Evolutionary conservation across 2,113 vertebrate genomes (phyloP).

Genomic region (Antechinus flavipes): DNA sequence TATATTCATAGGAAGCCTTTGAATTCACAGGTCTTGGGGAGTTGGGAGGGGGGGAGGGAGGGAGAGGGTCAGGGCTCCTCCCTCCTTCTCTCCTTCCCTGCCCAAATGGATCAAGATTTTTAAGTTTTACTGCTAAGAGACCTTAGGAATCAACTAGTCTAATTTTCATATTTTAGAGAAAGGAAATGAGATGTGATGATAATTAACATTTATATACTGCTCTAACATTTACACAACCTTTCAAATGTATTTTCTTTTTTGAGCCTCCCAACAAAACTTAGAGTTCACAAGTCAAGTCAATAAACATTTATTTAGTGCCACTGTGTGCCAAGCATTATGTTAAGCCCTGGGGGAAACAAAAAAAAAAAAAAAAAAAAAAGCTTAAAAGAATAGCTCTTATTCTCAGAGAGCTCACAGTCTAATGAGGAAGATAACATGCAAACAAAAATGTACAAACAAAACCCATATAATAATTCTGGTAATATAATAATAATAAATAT

Average conservation of each 20-base stretch:
- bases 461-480: not conserved
- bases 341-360: not conserved
- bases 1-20: not conserved
- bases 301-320: no score
- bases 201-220: not conserved
- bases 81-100: not conserved
- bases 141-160: not conserved
- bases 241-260: not conserved
- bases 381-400: not conserved
- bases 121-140: not conserved
- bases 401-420: not conserved
- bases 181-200: not conserved
- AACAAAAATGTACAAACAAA: not conserved
- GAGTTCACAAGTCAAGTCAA: not conserved
- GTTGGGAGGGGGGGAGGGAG: no score
- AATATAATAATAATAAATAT: no score
- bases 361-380: no score
- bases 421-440: not conserved
- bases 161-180: not conserved
- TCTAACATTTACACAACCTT: not conserved
- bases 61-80: not conserved
- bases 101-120: not conserved
- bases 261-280: not conserved
- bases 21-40: not conserved
- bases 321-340: not conserved